phyloP scores from a whole-genome alignment of 2,888 invertebrate species.

The Leistus spinibarbis region DNA sequence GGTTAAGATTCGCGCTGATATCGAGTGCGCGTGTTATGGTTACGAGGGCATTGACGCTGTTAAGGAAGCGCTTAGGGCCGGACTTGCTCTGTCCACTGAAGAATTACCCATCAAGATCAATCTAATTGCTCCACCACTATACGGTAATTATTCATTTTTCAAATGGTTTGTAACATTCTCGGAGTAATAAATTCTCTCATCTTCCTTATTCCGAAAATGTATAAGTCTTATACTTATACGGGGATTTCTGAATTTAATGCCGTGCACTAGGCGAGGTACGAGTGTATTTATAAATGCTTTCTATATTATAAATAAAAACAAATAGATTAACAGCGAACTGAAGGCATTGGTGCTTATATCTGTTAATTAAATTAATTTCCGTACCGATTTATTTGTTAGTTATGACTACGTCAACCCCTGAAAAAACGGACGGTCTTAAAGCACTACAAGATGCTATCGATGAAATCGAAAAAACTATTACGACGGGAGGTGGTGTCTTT shows the following conservation, averaged over 20 bases:
- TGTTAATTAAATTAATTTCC: too few species aligned
- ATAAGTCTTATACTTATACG: too few species aligned
- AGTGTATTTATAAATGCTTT: too few species aligned
- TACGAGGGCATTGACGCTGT: conserved; percentile 99
- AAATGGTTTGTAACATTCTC: conserved; percentile 36
- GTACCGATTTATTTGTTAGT: too few species aligned
- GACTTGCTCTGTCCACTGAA: conserved; percentile 87
- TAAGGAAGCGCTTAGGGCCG: conserved; percentile 87
- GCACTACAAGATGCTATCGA: conserved; percentile 89
- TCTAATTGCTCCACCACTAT: conserved; percentile 96
- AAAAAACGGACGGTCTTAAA: conserved; percentile 91
- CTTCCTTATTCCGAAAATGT: too few species aligned
- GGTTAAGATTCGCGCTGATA: conserved; percentile 92
- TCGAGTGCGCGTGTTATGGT: conserved; percentile 93
- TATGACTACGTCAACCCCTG: conserved; percentile 98
- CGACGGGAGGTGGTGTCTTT: conserved; percentile 86
- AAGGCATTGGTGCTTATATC: too few species aligned
- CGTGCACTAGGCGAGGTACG: too few species aligned
- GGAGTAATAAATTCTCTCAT: too few species aligned
- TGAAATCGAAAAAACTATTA: conserved; percentile 83
- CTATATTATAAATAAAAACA: too few species aligned
- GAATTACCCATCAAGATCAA: conserved; percentile 98
- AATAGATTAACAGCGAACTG: too few species aligned
- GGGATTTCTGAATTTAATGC: too few species aligned
- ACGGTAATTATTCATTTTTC: conserved; percentile 63